These are phyloP conservation scores for Rhopalosiphum nymphaeae DNA, from an alignment of 2,888 invertebrate genomes.

Conservation along the genomic window DNA sequence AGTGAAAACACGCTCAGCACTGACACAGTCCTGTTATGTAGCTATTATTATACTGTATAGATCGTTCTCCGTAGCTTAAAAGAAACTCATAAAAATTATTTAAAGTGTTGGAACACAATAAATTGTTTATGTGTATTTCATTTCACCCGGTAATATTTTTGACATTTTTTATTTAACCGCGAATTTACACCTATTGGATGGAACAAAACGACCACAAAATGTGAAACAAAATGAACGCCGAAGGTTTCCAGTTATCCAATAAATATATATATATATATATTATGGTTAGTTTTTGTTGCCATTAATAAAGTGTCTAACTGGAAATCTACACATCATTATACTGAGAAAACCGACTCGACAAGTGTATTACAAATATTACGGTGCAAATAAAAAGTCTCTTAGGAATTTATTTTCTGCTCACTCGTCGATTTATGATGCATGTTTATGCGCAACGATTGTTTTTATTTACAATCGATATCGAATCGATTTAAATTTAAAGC, in stretches of 20 bases:
- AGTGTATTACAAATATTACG: background rate
- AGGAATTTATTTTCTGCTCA: background rate
- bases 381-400: background rate
- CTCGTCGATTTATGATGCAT: background rate
- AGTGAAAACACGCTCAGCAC: background rate
- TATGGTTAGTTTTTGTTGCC: background rate
- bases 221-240: background rate
- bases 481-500: background rate
- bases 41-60: background rate
- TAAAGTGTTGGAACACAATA: background rate
- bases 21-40: background rate
- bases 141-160: background rate
- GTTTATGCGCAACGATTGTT: background rate
- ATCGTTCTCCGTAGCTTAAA: background rate
- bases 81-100: background rate
- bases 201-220: background rate
- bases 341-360: background rate
- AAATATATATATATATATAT: no score
- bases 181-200: background rate
- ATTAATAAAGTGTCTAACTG: background rate
- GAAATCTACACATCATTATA: background rate
- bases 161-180: background rate
- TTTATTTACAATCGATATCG: background rate
- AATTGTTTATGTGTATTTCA: background rate
- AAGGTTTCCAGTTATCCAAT: background rate